A percentile compares a stretch with the other conserved stretches of the same genome.
These are phyloP conservation scores for Panopea generosa DNA, from an alignment of 2,888 invertebrate species.

Conservation along the genomic window DNA sequence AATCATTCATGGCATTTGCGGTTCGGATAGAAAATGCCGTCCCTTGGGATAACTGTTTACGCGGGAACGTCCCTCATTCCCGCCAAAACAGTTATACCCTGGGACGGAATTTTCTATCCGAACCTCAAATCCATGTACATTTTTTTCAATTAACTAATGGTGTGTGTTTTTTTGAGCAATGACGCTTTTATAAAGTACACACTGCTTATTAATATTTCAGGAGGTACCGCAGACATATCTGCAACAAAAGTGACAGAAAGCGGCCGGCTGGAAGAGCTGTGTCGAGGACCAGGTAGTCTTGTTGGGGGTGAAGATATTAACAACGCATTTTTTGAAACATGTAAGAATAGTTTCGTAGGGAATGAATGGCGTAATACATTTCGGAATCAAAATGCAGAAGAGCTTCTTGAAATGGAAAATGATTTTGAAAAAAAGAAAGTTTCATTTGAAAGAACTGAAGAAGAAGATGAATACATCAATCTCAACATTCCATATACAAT, in stretches of 20 bases:
- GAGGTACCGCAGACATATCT: conserved; percentile 49
- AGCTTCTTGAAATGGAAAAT: conserved; percentile 36
- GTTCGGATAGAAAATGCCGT: too few relatives aligned
- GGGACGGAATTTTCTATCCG: too few relatives aligned
- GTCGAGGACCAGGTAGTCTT: conserved; percentile 16
- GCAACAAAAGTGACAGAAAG: conserved; percentile 39
- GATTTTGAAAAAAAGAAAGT: conserved; percentile 51
- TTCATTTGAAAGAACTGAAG: conserved; percentile 15
- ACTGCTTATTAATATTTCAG: conserved; percentile 17
- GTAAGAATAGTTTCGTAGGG: conserved; percentile 28
- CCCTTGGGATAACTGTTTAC: too few relatives aligned
- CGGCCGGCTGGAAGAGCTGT: conserved; percentile 37
- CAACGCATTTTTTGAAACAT: conserved; percentile 34
- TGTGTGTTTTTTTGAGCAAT: too few relatives aligned
- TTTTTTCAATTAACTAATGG: too few relatives aligned
- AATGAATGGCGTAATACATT: conserved; percentile 23
- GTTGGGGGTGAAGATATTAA: conserved; percentile 43
- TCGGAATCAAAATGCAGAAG: conserved; percentile 7
- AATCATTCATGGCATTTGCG: too few relatives aligned
- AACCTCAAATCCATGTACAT: too few relatives aligned
- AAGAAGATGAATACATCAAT: conserved; percentile 15
- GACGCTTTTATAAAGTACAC: too few relatives aligned
- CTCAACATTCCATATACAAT: conserved; percentile 15
- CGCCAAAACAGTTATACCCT: too few relatives aligned
- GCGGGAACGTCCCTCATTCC: too few relatives aligned